Conservation (phyloP, 2,888 invertebrate species). For the Zygothrica quintamaculata region DNA sequence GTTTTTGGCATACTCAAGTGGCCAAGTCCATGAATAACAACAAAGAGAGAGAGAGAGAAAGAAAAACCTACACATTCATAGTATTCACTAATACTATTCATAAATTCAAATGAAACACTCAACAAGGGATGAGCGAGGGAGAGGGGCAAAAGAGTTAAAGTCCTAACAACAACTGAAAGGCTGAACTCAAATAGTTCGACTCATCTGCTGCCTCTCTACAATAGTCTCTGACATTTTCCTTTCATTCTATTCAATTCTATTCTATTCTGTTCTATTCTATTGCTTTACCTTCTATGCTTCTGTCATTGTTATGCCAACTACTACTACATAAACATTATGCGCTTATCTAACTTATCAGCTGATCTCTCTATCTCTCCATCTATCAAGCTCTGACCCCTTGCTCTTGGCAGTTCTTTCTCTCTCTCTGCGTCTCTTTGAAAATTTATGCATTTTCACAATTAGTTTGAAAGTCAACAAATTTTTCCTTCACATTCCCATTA, state of each 20-base stretch:
- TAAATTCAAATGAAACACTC: constrained; percentile 78
- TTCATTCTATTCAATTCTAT: too few relatives aligned
- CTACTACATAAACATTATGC: constrained; percentile 49
- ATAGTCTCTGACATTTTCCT: constrained; percentile 27
- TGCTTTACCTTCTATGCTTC: constrained; percentile 46
- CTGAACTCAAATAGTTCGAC: constrained; percentile 24
- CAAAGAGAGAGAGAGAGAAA: too few relatives aligned
- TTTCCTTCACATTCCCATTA: constrained; percentile 3
- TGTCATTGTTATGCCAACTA: constrained; percentile 54
- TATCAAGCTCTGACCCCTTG: constrained; percentile 40
- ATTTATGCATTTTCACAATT: constrained; percentile 46
- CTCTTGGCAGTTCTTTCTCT: constrained; percentile 15
- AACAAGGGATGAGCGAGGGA: constrained; percentile 24
- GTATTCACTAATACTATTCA: constrained; percentile 61
- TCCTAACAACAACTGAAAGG: constrained; percentile 38
- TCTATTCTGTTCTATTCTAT: too few relatives aligned
- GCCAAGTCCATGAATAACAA: constrained; percentile 41
- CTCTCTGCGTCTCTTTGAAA: constrained; percentile 24
- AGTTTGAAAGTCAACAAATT: constrained; percentile 28
- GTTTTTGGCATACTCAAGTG: constrained; percentile 59
- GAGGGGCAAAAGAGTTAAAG: too few relatives aligned
- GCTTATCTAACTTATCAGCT: constrained; percentile 63
- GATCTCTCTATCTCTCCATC: constrained; percentile 48
- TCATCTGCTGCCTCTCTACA: constrained; percentile 32
- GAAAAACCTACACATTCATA: constrained; percentile 45